A percentile compares a stretch with the other conserved stretches of the same genome.
Conservation (phyloP, 2,888 invertebrate species). For the Chorisops tibialis region DNA sequence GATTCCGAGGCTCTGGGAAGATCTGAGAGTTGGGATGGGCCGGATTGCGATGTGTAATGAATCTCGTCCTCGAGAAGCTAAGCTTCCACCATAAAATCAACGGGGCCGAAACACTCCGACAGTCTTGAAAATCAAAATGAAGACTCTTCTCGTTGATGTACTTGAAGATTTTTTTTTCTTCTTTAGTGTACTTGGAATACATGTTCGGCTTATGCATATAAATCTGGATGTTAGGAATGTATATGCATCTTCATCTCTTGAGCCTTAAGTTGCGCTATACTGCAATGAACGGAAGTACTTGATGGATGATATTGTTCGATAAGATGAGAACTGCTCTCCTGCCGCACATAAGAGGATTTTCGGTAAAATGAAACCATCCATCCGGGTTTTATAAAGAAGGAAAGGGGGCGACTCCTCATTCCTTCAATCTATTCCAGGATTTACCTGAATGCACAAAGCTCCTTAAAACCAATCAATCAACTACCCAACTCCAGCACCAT, state of each 20-base stretch:
- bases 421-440: too few species aligned
- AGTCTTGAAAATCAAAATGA: conserved; percentile 22
- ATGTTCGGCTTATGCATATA: background rate
- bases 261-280: conserved; percentile 11
- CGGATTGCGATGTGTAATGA: conserved; percentile 1
- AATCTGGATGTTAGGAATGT: too few species aligned
- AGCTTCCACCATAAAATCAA: conserved; percentile 4
- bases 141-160: conserved; percentile 7
- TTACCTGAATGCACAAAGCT: too few species aligned
- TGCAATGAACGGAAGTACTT: conserved; percentile 26
- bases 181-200: conserved; percentile 5
- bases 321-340: too few species aligned
- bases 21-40: background rate
- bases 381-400: too few species aligned
- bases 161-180: conserved; percentile 12
- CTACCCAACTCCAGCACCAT: too few species aligned
- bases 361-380: too few species aligned
- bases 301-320: conserved; percentile 24
- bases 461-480: too few species aligned
- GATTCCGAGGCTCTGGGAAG: conserved; percentile 4
- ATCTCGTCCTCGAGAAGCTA: conserved; percentile 7
- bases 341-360: too few species aligned
- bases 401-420: too few species aligned
- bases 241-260: background rate
- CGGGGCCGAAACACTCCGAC: conserved; percentile 1